Evolutionary conservation across 2,888 invertebrate species (phyloP), one percentile per base, ranked within the genome.

Genomic region (Epinotia nisella): DNA sequence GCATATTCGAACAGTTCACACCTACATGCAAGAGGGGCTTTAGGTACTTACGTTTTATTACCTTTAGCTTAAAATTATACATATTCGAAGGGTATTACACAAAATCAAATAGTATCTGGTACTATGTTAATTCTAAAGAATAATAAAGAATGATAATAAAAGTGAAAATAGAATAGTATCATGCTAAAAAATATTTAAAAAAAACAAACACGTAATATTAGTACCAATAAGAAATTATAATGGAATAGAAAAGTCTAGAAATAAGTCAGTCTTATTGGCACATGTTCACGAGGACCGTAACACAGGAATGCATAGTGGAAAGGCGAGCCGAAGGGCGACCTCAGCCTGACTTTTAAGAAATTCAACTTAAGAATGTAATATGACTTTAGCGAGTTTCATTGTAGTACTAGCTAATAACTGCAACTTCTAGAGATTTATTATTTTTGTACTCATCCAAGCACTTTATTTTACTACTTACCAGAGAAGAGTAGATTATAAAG

Each of bases 221-320:
- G 71, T 71, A 66, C 71, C 67, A 71, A 74, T 69, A 74, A 74
- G 71, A 71, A 64, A 10, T 60, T 64, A 45, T 5, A 59, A 74
- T 55, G 29, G 55, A 64, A 58, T 55, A 71, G 35, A 49, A 56
- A 71, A 51, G 65, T 65, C 29, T 67, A 69, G 45, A 24, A 62
- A 55, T 55, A 21, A 62, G 60, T 65, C 76, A 76, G 73, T 74
- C 75, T 74, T 67, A 75, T 73, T 75, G 76, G 75, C 74, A 75
- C 70, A 58, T 64, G 19, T 29, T 64, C n/a, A 41, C 69, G 58
- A 59, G 61, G 70, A 69, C 61, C 69, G 24, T 41, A 58, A 62
- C 53, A 55, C 49, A 71, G 76, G 76, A 76, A 76, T 76, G 76
- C 64, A 70, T 70, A 59, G 64, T 58, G 53, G 68, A 51, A 64